Evolutionary conservation across 2,113 vertebrate genomes (phyloP).

Genomic region (Syrmaticus mikado): DNA sequence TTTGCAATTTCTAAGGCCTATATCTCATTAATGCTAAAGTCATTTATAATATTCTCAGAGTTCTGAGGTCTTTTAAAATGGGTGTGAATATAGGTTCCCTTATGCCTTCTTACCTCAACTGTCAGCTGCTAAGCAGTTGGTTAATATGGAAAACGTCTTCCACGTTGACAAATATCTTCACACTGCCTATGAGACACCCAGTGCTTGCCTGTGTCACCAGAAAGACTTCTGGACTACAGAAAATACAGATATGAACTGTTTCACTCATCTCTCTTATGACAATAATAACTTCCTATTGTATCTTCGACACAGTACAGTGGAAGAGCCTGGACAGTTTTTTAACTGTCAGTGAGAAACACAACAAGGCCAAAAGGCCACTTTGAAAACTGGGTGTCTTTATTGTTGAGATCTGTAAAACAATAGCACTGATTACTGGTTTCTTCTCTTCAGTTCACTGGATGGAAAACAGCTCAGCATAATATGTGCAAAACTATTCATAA

Average conservation of each 20-base stretch:
- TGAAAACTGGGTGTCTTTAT: not conserved
- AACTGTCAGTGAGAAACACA: not conserved
- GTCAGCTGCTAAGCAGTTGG: not conserved
- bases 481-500: slow-evolving; percentile 33
- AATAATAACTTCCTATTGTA: not conserved
- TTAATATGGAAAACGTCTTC: not conserved
- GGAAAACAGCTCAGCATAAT: slow-evolving; percentile 29
- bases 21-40: not conserved
- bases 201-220: not conserved
- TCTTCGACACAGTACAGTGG: not conserved
- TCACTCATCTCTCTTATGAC: not conserved
- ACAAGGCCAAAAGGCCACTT: not conserved
- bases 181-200: not conserved
- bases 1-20: not conserved
- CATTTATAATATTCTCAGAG: not conserved
- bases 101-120: not conserved
- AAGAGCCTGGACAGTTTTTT: not conserved
- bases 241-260: not conserved
- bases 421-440: not conserved
- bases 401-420: not conserved
- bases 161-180: not conserved
- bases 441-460: not conserved
- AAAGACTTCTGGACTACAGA: not conserved
- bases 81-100: not conserved
- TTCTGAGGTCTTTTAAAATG: not conserved